Evolutionary conservation across 1,140 invertebrate genomes (phyloP).

Genomic region (Bacillus rossius): DNA sequence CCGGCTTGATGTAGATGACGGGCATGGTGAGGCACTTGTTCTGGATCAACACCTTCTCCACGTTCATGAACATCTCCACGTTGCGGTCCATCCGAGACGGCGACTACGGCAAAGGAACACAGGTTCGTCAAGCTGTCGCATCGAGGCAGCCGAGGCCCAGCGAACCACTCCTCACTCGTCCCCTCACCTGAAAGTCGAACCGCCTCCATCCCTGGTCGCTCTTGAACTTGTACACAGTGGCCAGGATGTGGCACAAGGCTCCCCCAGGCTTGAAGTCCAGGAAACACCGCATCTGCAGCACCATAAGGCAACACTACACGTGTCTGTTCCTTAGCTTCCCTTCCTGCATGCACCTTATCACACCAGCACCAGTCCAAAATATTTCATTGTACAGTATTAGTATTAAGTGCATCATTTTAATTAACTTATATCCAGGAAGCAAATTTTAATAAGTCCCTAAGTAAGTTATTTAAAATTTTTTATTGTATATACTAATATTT

Average conservation of each 20-base stretch:
- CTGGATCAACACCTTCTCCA: constrained; percentile 79
- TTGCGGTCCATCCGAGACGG: constrained; percentile 87
- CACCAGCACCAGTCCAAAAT: too few relatives aligned
- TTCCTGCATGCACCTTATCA: too few relatives aligned
- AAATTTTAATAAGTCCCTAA: too few relatives aligned
- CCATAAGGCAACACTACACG: constrained; percentile 20
- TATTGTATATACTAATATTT: too few relatives aligned
- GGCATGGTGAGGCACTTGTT: constrained; percentile 76
- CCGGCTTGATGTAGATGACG: constrained; percentile 71
- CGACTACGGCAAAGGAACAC: constrained; percentile 54
- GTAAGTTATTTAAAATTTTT: too few relatives aligned
- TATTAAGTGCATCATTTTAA: too few relatives aligned
- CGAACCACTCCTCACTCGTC: not conserved
- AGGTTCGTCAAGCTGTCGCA: too few relatives aligned
- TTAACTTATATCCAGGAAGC: too few relatives aligned
- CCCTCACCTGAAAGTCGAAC: constrained; percentile 80
- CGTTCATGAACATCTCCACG: constrained; percentile 90
- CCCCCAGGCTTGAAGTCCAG: constrained; percentile 93
- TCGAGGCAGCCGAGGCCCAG: too few relatives aligned
- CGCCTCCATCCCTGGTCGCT: constrained; percentile 92
- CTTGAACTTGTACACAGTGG: constrained; percentile 92
- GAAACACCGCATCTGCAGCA: constrained; percentile 82
- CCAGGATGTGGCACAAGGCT: constrained; percentile 86
- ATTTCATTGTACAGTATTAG: too few relatives aligned
- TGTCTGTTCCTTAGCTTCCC: too few relatives aligned